These are phyloP conservation scores for Villa cingulata DNA, from an alignment of 2,888 invertebrate genomes.

Conservation along the genomic window DNA sequence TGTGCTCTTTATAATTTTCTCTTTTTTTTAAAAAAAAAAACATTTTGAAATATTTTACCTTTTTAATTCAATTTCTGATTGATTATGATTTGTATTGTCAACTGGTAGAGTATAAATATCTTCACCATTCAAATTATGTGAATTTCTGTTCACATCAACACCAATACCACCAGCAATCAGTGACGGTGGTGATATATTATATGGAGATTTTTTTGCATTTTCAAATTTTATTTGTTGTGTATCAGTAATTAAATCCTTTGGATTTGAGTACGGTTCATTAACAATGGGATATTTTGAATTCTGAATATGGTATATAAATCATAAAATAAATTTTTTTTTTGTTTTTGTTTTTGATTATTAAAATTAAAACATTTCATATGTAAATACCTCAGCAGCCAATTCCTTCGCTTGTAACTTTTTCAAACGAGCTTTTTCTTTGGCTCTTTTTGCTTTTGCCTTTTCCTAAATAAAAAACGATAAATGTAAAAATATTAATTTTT, in stretches of 20 bases:
- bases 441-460: conserved; percentile 52
- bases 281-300: conserved; percentile 21
- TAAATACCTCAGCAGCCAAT: background rate
- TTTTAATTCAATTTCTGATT: background rate
- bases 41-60: background rate
- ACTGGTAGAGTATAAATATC: conserved; percentile 35
- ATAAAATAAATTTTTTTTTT: conserved; percentile 33
- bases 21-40: no score
- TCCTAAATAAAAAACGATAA: conserved; percentile 39
- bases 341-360: no score
- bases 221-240: background rate
- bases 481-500: background rate
- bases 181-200: background rate
- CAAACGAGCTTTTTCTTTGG: conserved; percentile 53
- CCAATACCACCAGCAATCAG: background rate
- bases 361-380: background rate
- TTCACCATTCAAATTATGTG: conserved; percentile 22
- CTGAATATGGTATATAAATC: conserved; percentile 29
- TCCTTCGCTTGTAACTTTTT: conserved; percentile 35
- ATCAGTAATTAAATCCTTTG: conserved; percentile 39
- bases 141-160: background rate
- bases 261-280: conserved; percentile 40
- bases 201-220: background rate
- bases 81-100: conserved; percentile 14
- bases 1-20: no score